Percentiles rank a stretch among this genome's conserved stretches.
Evolutionary conservation across 2,888 invertebrate genomes (phyloP).

Genomic region (Spatulosminthurus flaviceps): DNA sequence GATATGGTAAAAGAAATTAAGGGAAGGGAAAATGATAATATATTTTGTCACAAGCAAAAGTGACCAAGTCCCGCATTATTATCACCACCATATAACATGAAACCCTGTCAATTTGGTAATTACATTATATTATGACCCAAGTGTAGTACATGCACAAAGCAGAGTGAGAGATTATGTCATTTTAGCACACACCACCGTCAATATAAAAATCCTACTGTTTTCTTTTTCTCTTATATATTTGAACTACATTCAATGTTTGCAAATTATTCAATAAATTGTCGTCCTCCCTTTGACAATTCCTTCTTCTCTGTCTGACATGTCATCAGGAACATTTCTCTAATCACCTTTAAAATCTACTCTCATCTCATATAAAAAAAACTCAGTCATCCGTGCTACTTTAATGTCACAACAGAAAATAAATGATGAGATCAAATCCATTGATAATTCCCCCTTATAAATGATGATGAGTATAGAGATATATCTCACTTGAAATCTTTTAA

Average conservation of each 20-base stretch:
- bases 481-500: conserved; percentile 7
- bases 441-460: no score
- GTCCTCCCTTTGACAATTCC: neutral
- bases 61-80: neutral
- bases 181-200: no score
- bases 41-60: neutral
- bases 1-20: no score
- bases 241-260: no score
- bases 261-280: no score
- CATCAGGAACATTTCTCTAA: no score
- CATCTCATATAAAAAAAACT: neutral
- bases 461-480: no score
- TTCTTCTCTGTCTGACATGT: no score
- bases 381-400: neutral
- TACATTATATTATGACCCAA: neutral
- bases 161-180: neutral
- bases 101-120: neutral
- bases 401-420: neutral
- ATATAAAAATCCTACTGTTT: no score
- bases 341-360: no score
- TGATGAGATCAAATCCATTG: neutral
- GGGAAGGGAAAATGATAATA: neutral
- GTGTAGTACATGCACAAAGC: neutral
- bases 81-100: neutral
- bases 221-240: no score